phyloP scores from a whole-genome alignment of 1,140 invertebrate genomes.

The Acromyrmex charruanus region DNA sequence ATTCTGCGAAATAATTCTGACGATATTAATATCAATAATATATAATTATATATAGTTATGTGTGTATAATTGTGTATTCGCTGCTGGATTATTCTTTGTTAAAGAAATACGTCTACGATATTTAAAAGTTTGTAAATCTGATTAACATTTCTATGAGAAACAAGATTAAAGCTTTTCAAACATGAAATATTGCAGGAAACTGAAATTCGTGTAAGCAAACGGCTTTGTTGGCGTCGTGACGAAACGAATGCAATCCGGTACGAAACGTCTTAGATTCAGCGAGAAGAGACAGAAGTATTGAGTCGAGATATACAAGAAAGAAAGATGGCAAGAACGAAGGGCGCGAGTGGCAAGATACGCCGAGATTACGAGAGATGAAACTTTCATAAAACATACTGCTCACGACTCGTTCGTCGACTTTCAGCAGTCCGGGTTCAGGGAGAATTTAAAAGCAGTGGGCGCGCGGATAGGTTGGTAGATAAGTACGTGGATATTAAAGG shows the following conservation, averaged over 20 bases:
- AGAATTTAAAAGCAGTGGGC: slow-evolving; percentile 71
- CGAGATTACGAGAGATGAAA: slow-evolving; percentile 75
- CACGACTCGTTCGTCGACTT: slow-evolving; percentile 67
- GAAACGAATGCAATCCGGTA: background rate
- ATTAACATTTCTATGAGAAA: background rate
- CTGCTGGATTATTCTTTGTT: background rate
- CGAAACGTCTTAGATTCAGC: background rate
- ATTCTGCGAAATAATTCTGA: too few species aligned
- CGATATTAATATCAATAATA: background rate
- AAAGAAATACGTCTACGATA: background rate
- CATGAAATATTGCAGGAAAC: background rate
- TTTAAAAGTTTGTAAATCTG: background rate
- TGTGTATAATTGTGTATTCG: background rate
- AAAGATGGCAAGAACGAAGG: background rate
- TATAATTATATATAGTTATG: background rate
- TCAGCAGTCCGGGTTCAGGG: slow-evolving; percentile 57
- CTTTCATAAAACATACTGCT: slow-evolving; percentile 76
- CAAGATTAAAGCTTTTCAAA: slow-evolving; percentile 3
- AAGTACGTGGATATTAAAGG: slow-evolving; percentile 74
- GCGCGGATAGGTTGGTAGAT: slow-evolving; percentile 42
- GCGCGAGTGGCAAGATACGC: slow-evolving; percentile 51
- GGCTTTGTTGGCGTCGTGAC: slow-evolving; percentile 8
- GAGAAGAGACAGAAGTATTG: background rate
- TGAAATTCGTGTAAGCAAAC: slow-evolving; percentile 23
- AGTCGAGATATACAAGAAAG: background rate